Base-by-base conservation (phyloP, 2,888 invertebrate genomes). In the Acrocera orbiculus region DNA sequence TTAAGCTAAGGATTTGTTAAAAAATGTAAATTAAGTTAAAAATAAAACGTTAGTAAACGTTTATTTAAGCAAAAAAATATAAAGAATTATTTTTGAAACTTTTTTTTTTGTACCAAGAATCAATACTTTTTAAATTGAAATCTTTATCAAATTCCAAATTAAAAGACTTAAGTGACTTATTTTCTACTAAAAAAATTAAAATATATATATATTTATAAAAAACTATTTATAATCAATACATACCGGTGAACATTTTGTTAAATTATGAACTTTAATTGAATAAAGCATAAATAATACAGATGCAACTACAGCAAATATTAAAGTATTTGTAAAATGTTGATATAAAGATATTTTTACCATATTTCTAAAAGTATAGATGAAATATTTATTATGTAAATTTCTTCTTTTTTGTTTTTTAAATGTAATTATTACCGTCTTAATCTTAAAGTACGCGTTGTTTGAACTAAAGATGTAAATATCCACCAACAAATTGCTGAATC, bases 231-330 rank as follows among this genome's bases (percentile, higher is more conserved):
- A n/a, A n/a, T n/a, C n/a, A n/a, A n/a, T 44, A 64, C 68, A 68
- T 60, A 83, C 79, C 41, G 70, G 74, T 27, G 87, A 69, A 56
- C 90, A 92, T 22, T 64, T 62, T 34, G 75, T 70, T 34, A 80
- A 66, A 48, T 71, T 70, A 54, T 86, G 85, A 22, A 76, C 73
- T 55, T 77, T 78, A 49, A 93, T 76, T 1, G 85, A 83, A 71
- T 92, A 93, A 31, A 89, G 58, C 89, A 93, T 92, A 61, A 87
- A 95, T 41, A 82, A 71, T 33, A 92, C 74, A 2, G 92, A 90
- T 10, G 89, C 82, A 47, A 86, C 66, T 29, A 92, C 86, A 25
- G 87, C 77, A 61, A 92, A 87, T 50, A 89, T 80, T 45, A 93
- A 64, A 8, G 89, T 86, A 63, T 92, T 92, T 37, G 90, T 90